Evolutionary conservation across 2,113 vertebrate species (phyloP).

Genomic region (Piprites chloris): DNA sequence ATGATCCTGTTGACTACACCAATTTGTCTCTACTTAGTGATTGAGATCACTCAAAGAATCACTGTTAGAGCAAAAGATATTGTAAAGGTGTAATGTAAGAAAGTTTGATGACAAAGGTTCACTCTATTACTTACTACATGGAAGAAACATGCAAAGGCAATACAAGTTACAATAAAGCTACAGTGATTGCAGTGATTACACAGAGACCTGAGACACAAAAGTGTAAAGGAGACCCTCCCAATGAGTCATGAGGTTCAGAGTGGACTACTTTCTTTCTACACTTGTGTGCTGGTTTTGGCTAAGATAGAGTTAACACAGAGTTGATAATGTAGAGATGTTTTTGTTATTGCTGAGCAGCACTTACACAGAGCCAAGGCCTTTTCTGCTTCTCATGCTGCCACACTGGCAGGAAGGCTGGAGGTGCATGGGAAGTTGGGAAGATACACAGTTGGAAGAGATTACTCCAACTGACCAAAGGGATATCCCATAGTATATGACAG

Average conservation of each 20-base stretch:
- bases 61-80: not conserved
- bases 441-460: not conserved
- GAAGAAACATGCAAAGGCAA: not conserved
- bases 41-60: not conserved
- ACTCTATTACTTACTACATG: not conserved
- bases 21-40: not conserved
- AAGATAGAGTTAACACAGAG: not conserved
- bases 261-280: not conserved
- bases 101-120: not conserved
- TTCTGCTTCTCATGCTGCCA: not conserved
- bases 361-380: not conserved
- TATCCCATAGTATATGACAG: not conserved
- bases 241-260: not conserved
- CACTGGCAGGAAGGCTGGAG: fast-evolving
- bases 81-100: not conserved
- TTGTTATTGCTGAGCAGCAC: not conserved
- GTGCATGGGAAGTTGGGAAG: not conserved
- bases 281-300: not conserved
- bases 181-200: not conserved
- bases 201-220: fast-evolving
- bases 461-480: not conserved
- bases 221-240: not conserved
- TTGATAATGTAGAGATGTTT: not conserved
- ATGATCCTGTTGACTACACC: not conserved
- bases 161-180: not conserved